Evolutionary conservation across 1,140 invertebrate genomes (phyloP), one percentile per base, ranked within the genome.

Genomic region (Tetraneura akinire): DNA sequence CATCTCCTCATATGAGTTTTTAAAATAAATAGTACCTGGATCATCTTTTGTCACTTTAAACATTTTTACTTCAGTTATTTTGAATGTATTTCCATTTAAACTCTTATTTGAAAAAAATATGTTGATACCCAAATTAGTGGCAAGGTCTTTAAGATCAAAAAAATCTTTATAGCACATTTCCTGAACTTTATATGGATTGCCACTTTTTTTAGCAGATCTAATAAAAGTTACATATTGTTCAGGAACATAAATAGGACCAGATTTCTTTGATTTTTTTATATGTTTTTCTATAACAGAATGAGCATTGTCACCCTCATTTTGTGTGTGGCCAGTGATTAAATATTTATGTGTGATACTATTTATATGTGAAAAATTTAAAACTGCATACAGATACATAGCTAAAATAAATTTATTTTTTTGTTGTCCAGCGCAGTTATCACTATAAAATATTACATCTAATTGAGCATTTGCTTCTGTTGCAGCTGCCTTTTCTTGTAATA

Each of bases 291-390:
- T 57, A 9, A 23, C 8, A 57, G 21, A 57, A 26, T 57, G 21
- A 8, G 21, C n/a, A 8, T 6, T 23, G n/a, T 23, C 53, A 23
- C 53, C 53, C 14, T 23, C 21, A 57, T 57, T 57, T 23, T 57
- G 53, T 11, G 21, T 57, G 23, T 57, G 53, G 5, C 53, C n/a
- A 57, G 23, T 21, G 21, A 57, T 21, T 10, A 57, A 26, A 23
- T 23, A 23, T 9, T 57, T 57, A 21, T 57, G 53, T 5, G 53
- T 57, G 6, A 57, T 57, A 23, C 5, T 47, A 11, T 18, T 45
- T 26, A 60, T 62, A 11, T 53, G n/a, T 9, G n/a, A n/a, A n/a
- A 45, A 81, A 21, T 82, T 37, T n/a, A n/a, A n/a, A 66, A 6
- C n/a, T 8, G 37, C 32, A 64, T 64, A 64, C 26, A 64, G 13